Base-by-base conservation (phyloP, 2,113 vertebrate genomes). In the Suricata suricatta region DNA sequence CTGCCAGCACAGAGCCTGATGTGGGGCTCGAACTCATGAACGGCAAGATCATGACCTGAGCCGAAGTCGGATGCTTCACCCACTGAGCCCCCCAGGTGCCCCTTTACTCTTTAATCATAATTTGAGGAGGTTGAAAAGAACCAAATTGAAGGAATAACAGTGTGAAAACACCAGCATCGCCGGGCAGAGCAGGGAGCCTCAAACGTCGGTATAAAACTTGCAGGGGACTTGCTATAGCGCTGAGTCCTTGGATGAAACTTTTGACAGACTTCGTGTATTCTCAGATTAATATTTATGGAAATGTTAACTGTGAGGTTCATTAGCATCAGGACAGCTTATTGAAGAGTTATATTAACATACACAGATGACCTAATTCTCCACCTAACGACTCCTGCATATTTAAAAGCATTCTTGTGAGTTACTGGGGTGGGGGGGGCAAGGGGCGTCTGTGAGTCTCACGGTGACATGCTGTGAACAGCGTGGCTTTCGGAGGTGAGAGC, bases 381-480 rank as follows among this genome's bases (percentile, higher is more conserved):
- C 57, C 50, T 3, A 29, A 13, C 15, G 12, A 11, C 31, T 9
- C 31, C 44, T 33, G 21, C 33, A 2, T 1, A 3, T 33, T 4
- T 57, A 1, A 33, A 33, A 60, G 72, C 14, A 0, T 44, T 17
- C 21, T 29, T 31, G 21, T 27, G 23, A 57, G 8, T 23, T 11
- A 4, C 25, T 3, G 0, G 7, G 16, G 0, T 8, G 79, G 12
- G 4, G 27, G 63, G 63, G 12, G 63, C 9, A 5, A 21, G 52
- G 23, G 1, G 2, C 1, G 9, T 47, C 38, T 84, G 29, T 33
- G 54, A 38, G 41, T 5, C 60, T 44, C 25, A 2, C 16, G 0
- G 19, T 16, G 2, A 29, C 1, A 1, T 0, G 33, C 81, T 10
- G 31, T 0, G 21, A n/a, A 27, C 25, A 12, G 11, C 9, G 35